Conservation (phyloP, 1,140 invertebrate genomes). For the Marisa cornuarietis region DNA sequence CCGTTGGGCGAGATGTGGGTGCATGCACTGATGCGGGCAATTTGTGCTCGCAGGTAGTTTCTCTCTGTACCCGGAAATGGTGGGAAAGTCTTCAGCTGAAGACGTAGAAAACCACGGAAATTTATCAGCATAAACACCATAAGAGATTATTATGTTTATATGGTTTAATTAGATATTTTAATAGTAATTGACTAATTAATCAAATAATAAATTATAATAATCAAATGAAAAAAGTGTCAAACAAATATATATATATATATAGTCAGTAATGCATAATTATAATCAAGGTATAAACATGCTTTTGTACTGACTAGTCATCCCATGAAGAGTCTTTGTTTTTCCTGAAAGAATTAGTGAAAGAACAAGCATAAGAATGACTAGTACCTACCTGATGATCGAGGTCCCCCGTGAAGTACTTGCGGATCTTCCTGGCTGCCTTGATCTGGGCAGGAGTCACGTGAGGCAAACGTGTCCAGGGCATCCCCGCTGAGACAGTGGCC, state of each 20-base stretch:
- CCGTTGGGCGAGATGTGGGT: constrained; percentile 55
- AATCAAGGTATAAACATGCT: not conserved
- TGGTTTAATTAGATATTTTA: not conserved
- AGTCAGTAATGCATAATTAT: too few relatives aligned
- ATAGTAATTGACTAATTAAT: too few relatives aligned
- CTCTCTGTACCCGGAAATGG: constrained; percentile 55
- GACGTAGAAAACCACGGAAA: not conserved
- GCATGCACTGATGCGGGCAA: constrained; percentile 53
- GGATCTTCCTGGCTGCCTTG: constrained; percentile 37
- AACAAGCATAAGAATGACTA: not conserved
- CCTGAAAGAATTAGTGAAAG: not conserved
- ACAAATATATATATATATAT: too few relatives aligned
- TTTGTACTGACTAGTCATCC: not conserved
- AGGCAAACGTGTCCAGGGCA: constrained; percentile 42
- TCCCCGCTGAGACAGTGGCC: constrained; percentile 21
- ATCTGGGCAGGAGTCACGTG: constrained; percentile 50
- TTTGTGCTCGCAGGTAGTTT: constrained; percentile 55
- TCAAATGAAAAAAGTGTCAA: too few relatives aligned
- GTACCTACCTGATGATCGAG: constrained; percentile 38
- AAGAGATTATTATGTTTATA: not conserved
- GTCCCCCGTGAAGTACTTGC: constrained; percentile 47
- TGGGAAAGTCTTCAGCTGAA: constrained; percentile 48
- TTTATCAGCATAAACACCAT: not conserved
- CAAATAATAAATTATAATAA: too few relatives aligned
- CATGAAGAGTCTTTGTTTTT: not conserved